phyloP scores from a whole-genome alignment of 2,888 invertebrate species.

The Ischnura elegans region DNA sequence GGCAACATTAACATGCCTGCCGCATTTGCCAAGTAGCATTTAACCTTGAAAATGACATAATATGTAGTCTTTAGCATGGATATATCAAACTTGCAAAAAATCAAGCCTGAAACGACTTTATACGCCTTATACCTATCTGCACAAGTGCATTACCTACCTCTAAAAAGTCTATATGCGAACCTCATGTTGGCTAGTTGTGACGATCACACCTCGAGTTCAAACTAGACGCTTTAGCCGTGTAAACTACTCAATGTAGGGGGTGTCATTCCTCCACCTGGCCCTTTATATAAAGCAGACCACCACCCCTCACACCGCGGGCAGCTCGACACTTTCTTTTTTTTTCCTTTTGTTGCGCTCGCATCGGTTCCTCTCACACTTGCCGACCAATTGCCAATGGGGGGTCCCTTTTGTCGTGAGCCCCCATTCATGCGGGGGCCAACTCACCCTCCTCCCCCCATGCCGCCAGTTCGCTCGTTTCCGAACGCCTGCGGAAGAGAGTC shows the following conservation, averaged over 20 bases:
- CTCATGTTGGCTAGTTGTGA: background rate
- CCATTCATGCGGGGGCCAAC: background rate
- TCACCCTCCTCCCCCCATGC: background rate
- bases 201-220: background rate
- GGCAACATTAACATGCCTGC: too few species aligned
- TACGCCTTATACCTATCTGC: too few species aligned
- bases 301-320: too few species aligned
- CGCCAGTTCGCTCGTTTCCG: background rate
- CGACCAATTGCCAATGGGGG: background rate
- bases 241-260: background rate
- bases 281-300: too few species aligned
- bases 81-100: too few species aligned
- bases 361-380: background rate
- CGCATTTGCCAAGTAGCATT: too few species aligned
- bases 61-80: too few species aligned
- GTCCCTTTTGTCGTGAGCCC: background rate
- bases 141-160: too few species aligned
- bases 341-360: background rate
- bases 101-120: too few species aligned
- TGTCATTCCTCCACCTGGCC: background rate
- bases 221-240: background rate
- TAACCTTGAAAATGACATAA: too few species aligned
- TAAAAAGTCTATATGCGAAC: too few species aligned
- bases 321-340: background rate
- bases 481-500: background rate